These are phyloP conservation scores for Drosophila acutilabella DNA, from an alignment of 2,888 invertebrate genomes.

Conservation along the genomic window DNA sequence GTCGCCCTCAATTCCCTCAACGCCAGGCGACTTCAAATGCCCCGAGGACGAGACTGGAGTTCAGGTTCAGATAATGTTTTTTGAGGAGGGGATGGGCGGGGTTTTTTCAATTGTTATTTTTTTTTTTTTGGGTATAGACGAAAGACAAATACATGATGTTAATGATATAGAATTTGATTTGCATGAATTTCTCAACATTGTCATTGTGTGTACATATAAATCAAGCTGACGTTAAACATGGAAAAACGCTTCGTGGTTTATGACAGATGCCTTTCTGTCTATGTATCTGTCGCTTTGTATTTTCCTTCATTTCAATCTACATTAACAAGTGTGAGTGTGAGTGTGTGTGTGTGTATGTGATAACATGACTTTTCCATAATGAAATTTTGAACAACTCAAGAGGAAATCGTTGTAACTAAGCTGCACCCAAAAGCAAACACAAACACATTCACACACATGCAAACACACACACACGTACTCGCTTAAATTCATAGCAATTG, in stretches of 20 bases:
- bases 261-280: constrained; percentile 47
- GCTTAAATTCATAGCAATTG: constrained; percentile 9
- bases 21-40: constrained; percentile 72
- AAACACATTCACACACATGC: neutral
- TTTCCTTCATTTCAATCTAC: neutral
- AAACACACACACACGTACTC: neutral
- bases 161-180: constrained; percentile 49
- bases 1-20: constrained; percentile 62
- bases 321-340: constrained; percentile 1
- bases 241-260: constrained; percentile 59
- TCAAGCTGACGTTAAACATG: constrained; percentile 55
- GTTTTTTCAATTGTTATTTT: neutral
- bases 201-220: constrained; percentile 11
- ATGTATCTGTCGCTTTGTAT: constrained; percentile 20
- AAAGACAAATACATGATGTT: constrained; percentile 64
- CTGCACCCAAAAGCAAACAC: constrained; percentile 24
- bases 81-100: too few species aligned
- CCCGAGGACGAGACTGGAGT: constrained; percentile 82
- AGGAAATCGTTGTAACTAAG: constrained; percentile 49
- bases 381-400: constrained; percentile 36
- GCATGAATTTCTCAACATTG: constrained; percentile 14
- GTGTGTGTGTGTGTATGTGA: constrained; percentile 3
- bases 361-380: constrained; percentile 62
- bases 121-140: constrained; percentile 30
- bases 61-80: constrained; percentile 2